Conservation (phyloP, 2,888 invertebrate genomes). For the Blastobasis adustella region DNA sequence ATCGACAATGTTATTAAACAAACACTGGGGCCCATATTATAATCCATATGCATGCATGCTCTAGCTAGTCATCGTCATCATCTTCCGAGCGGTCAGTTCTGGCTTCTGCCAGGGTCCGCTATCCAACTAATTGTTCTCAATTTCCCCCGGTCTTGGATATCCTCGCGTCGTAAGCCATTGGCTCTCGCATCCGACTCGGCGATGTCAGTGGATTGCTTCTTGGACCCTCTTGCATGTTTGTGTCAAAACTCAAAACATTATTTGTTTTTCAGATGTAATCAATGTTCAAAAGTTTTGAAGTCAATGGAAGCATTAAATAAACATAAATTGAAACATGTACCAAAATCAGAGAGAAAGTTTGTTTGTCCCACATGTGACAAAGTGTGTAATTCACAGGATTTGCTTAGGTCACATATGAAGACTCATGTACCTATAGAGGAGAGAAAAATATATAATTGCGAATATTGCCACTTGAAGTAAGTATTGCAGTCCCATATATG, state of each 20-base stretch:
- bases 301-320: slow-evolving; percentile 58
- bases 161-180: too few relatives aligned
- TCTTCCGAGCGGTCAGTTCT: too few relatives aligned
- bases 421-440: slow-evolving; percentile 72
- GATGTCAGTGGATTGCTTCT: too few relatives aligned
- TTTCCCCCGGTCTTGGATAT: too few relatives aligned
- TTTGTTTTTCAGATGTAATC: slow-evolving; percentile 57
- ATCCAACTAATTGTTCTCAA: too few relatives aligned
- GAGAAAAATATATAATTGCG: slow-evolving; percentile 66
- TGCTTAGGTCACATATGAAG: slow-evolving; percentile 64
- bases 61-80: too few relatives aligned
- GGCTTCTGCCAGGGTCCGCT: too few relatives aligned
- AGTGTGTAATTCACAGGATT: slow-evolving; percentile 62
- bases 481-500: slow-evolving; percentile 19
- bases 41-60: too few relatives aligned
- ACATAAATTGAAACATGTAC: slow-evolving; percentile 69
- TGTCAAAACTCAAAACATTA: neutral
- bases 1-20: too few relatives aligned
- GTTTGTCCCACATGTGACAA: slow-evolving; percentile 63
- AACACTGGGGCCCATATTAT: too few relatives aligned
- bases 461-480: slow-evolving; percentile 68
- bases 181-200: too few relatives aligned
- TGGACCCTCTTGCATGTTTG: neutral
- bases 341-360: slow-evolving; percentile 67
- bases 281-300: slow-evolving; percentile 69